phyloP scores from a whole-genome alignment of 2,888 invertebrate genomes.

The Cyrtodaria siliqua region DNA sequence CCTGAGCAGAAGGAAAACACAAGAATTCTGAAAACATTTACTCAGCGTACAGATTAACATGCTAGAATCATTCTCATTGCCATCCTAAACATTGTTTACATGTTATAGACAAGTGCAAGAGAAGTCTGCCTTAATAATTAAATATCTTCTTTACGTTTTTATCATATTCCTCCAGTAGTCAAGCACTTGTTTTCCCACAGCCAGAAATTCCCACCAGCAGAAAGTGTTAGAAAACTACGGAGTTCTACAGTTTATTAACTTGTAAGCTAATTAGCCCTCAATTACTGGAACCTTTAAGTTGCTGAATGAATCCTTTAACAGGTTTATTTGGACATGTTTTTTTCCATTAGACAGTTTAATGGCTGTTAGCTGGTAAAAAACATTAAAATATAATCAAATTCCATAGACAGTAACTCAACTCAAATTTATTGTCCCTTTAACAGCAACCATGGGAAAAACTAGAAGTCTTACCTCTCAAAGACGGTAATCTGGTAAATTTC shows the following conservation, averaged over 20 bases:
- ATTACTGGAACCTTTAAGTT: constrained; percentile 24
- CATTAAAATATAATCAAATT: constrained; percentile 32
- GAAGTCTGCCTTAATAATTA: too few species aligned
- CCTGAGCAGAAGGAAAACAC: too few species aligned
- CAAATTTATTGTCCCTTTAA: constrained; percentile 19
- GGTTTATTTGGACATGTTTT: constrained; percentile 11
- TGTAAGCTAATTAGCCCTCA: constrained; percentile 37
- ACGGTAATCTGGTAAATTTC: neutral
- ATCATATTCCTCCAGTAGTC: too few species aligned
- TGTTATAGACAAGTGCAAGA: too few species aligned
- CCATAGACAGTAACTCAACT: constrained; percentile 11
- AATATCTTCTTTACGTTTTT: too few species aligned
- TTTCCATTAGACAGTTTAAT: constrained; percentile 8
- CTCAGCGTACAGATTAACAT: too few species aligned
- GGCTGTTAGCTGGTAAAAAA: neutral
- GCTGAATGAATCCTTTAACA: constrained; percentile 34
- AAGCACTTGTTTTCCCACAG: constrained; percentile 10
- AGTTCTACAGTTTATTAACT: constrained; percentile 44
- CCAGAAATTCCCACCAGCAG: constrained; percentile 40
- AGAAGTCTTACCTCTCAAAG: constrained; percentile 28
- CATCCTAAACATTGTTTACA: too few species aligned
- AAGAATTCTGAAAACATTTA: too few species aligned
- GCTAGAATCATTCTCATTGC: too few species aligned
- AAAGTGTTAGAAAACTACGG: constrained; percentile 28
- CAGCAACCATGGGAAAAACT: constrained; percentile 31